Base-by-base conservation (phyloP, 1,140 invertebrate species). In the Drosophila rufa region DNA sequence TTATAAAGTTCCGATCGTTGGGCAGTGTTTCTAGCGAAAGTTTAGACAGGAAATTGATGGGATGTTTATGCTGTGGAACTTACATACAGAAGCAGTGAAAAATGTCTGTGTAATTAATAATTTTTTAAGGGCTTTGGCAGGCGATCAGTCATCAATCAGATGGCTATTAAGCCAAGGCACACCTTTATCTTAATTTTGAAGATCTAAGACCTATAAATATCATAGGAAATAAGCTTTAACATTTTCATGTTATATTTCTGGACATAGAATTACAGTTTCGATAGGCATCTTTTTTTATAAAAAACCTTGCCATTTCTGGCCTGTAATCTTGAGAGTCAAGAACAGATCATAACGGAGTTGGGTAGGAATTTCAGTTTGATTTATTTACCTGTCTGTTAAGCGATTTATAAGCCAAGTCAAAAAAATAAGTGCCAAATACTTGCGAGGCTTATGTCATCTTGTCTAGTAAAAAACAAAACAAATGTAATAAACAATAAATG, bases 361-460 rank as follows among this genome's bases (percentile, higher is more conserved):
- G 22, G 4, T 42, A 2, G 15, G 43, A 51, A 36, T 51, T 77
- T 11, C 30, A 43, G 8, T 56, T 76, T 86, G 83, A 79, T 79
- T 82, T 76, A 86, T 76, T 51, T 48, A 76, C 51, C 51, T 79
- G 55, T 79, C 75, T 38, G 38, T 65, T 51, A 46, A 50, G 33
- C 58, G 66, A 67, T 79, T 82, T 64, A 75, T 27, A 69, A 58
- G 45, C 67, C 40, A 60, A 42, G 25, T 59, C 46, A 74, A 43
- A 40, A 56, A 60, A 58, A 75, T 67, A 36, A 76, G 61, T 75
- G 53, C 55, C 73, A 57, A 67, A 66, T 86, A 75, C 56, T 79
- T 62, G 25, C 36, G 47, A 27, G 50, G 46, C 66, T 79, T 86
- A 86, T 79, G 79, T 86, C 83, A 85, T 78, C 40, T 60, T 57